A percentile compares a stretch with the other conserved stretches of the same genome.
phyloP scores from a whole-genome alignment of 2,888 invertebrate genomes.

The Dorcus parallelipipedus region DNA sequence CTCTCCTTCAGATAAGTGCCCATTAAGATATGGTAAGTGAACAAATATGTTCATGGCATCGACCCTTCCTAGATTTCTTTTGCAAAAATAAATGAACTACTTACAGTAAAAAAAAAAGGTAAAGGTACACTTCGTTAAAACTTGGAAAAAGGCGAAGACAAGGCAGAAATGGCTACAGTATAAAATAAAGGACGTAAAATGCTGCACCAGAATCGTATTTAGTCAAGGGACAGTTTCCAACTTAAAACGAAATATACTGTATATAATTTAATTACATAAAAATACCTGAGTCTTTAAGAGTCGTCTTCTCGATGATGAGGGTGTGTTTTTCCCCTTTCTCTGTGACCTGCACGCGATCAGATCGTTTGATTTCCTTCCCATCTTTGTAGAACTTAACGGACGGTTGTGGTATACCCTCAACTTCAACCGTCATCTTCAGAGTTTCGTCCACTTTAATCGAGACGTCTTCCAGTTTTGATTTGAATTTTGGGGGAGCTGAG shows the following conservation, averaged over 20 bases:
- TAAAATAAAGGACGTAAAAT: no score
- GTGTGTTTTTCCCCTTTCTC: conserved; percentile 70
- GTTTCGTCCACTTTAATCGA: conserved; percentile 69
- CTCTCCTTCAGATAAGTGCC: no score
- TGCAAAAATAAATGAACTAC: no score
- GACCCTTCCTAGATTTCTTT: no score
- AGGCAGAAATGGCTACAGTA: no score
- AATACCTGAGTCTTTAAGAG: conserved; percentile 69
- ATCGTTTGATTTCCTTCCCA: conserved; percentile 71
- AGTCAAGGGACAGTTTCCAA: neutral
- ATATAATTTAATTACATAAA: neutral
- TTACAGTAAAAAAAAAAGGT: no score
- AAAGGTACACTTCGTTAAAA: no score
- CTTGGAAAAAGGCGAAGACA: no score
- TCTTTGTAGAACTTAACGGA: conserved; percentile 85
- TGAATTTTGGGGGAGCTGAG: conserved; percentile 78
- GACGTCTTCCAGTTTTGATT: conserved; percentile 72
- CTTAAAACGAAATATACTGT: neutral
- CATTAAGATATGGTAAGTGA: no score
- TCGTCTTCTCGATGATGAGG: conserved; percentile 67
- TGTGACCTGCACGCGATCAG: conserved; percentile 67
- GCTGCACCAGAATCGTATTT: no score
- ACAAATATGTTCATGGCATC: no score
- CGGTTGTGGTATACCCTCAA: conserved; percentile 81
- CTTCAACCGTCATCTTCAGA: conserved; percentile 74